These are phyloP conservation scores for Hypothenemus hampei DNA, from an alignment of 1,140 invertebrate genomes.

Conservation along the genomic window DNA sequence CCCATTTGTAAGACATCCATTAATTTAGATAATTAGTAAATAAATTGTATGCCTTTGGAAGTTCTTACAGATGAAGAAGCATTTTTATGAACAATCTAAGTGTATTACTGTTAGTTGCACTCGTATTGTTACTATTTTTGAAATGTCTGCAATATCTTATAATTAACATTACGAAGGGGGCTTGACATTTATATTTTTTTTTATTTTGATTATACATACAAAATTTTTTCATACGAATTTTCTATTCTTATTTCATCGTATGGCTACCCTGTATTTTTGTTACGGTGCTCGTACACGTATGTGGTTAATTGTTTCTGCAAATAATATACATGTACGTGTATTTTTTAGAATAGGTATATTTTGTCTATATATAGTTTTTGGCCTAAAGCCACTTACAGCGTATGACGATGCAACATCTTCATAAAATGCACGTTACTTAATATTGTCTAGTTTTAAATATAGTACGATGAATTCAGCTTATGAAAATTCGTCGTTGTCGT, in stretches of 20 bases:
- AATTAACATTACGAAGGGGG: slow-evolving; percentile 4
- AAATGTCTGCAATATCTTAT: slow-evolving; percentile 32
- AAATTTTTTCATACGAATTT: neutral
- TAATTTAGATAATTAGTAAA: no score
- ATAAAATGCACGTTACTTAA: slow-evolving; percentile 11
- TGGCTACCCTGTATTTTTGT: no score
- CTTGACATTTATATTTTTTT: slow-evolving; percentile 5
- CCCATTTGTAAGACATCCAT: slow-evolving; percentile 28
- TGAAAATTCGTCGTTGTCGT: no score
- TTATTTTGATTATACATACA: slow-evolving; percentile 1
- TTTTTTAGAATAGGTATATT: slow-evolving; percentile 32
- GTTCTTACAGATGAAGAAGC: slow-evolving; percentile 28
- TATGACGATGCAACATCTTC: slow-evolving; percentile 17
- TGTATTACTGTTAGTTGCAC: slow-evolving; percentile 41
- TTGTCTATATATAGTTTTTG: slow-evolving; percentile 28
- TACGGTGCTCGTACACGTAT: neutral
- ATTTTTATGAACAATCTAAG: slow-evolving; percentile 29
- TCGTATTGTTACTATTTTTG: no score
- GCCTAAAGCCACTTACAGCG: slow-evolving; percentile 29
- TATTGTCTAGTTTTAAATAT: slow-evolving; percentile 16
- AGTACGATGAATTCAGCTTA: neutral
- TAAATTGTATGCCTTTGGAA: slow-evolving; percentile 8
- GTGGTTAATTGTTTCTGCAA: neutral
- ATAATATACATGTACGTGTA: slow-evolving; percentile 28
- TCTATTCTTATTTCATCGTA: neutral